Evolutionary conservation across 2,888 invertebrate species (phyloP), one percentile per base, ranked within the genome.

Genomic region (Netelia inedita): DNA sequence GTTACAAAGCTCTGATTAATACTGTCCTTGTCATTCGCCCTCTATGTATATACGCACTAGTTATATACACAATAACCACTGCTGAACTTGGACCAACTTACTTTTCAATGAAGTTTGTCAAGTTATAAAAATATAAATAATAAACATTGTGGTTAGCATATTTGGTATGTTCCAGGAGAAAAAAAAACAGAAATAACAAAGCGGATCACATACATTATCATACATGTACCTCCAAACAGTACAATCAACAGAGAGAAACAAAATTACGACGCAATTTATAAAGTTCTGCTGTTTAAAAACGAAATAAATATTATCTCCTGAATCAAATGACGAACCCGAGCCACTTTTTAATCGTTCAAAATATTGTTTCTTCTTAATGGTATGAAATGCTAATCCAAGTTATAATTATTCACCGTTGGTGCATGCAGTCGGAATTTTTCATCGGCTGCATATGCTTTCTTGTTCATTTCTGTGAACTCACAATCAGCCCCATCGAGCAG

Each of bases 1-100:
- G 50, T 76, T 80, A 83, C 83, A 80, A 83, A 72, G 75, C 72
- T 76, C 79, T 66, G 79, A 66, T 78, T 71, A 75, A 83, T 72
- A 80, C 79, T 83, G 79, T 83, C 66, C 61, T 79, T 72, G 28
- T 43, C 53, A 68, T 79, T 63, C 46, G 23, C 5, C 65, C 16
- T 46, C 16, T 50, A 61, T 46, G 71, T 65, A 28, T 76, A 69
- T 80, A 19, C 61, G 61, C 23, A 71, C 74, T 69, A 16, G 19
- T 50, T 21, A 74, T 23, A 65, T 11, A 43, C 2, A 65, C 43
- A 35, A 28, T 55, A 55, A 35, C 72, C 76, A 68, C 68, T 28
- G 63, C 75, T 23, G n/a, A 83, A 81, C 79, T 63, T 35, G 71
- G 46, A 65, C 19, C 79, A 75, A 85, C 79, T 79, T 79, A 79